Evolutionary conservation across 2,888 invertebrate species (phyloP).

Genomic region (Idaea biselata): DNA sequence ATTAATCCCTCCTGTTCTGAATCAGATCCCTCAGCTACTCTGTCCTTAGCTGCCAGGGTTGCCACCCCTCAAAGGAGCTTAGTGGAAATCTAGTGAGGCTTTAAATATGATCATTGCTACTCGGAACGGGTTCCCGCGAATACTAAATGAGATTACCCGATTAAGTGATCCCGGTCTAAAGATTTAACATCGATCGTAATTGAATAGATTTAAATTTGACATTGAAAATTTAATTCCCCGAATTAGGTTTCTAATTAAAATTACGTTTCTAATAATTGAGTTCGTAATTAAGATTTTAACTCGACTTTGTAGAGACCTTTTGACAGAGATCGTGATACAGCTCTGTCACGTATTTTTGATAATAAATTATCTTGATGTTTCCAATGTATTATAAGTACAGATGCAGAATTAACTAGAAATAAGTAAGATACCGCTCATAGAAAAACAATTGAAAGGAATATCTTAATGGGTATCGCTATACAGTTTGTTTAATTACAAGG

Average conservation of each 20-base stretch:
- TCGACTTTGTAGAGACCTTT: not conserved
- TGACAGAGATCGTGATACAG: not conserved
- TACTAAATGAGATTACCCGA: constrained; percentile 41
- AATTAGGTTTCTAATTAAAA: not conserved
- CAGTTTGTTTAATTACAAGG: too few species aligned
- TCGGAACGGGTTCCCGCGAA: constrained; percentile 35
- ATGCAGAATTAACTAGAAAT: not conserved
- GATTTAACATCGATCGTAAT: constrained; percentile 10
- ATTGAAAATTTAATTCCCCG: constrained; percentile 6
- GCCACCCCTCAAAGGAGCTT: constrained; percentile 50
- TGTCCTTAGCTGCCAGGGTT: constrained; percentile 42
- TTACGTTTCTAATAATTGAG: not conserved
- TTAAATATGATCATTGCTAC: constrained; percentile 52
- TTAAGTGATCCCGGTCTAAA: constrained; percentile 22
- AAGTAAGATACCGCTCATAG: not conserved
- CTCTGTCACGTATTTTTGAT: not conserved
- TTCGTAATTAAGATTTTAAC: not conserved
- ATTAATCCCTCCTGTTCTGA: constrained; percentile 46
- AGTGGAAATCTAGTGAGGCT: constrained; percentile 50
- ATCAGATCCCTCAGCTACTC: constrained; percentile 32
- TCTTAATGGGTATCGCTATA: too few species aligned
- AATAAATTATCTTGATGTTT: not conserved
- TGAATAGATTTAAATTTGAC: constrained; percentile 12
- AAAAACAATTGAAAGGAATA: too few species aligned
- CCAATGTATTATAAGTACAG: not conserved